phyloP scores from a whole-genome alignment of 2,797 vertebrate genomes.

The Sebastes vulpes region DNA sequence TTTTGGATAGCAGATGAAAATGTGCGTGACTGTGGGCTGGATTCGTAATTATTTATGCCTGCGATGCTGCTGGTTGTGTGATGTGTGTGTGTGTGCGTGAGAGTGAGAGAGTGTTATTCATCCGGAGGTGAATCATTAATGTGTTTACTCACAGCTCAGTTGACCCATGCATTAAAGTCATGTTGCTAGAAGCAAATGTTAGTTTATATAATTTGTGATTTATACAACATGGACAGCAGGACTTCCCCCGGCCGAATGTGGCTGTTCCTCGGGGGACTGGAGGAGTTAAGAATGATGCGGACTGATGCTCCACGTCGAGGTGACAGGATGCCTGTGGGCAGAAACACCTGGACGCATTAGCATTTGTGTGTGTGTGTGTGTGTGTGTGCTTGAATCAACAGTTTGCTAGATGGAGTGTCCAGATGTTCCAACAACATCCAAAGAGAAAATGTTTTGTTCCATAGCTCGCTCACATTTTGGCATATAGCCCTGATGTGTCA shows the following conservation, averaged over 20 bases:
- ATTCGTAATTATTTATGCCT: slow-evolving; percentile 24
- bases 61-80: not conserved
- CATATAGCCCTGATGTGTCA: not conserved
- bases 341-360: slow-evolving; percentile 20
- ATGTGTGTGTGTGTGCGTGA: not conserved
- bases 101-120: slow-evolving; percentile 7
- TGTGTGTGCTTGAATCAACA: slow-evolving; percentile 18
- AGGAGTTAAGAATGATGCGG: slow-evolving; percentile 11
- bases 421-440: slow-evolving; percentile 2
- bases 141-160: slow-evolving; percentile 47
- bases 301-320: not conserved
- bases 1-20: slow-evolving; percentile 46
- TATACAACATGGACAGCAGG: slow-evolving; percentile 7
- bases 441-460: not conserved
- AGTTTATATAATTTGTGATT: slow-evolving; percentile 29
- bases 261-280: not conserved
- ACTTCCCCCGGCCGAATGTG: slow-evolving; percentile 29
- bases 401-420: not conserved
- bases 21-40: slow-evolving; percentile 5
- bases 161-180: slow-evolving; percentile 14
- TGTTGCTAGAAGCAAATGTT: slow-evolving; percentile 9
- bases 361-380: slow-evolving; percentile 11
- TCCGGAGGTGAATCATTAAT: slow-evolving; percentile 52
- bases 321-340: slow-evolving; percentile 14
- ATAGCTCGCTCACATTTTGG: not conserved